Evolutionary conservation across 1,140 invertebrate species (phyloP).

Genomic region (Bombus superbus): DNA sequence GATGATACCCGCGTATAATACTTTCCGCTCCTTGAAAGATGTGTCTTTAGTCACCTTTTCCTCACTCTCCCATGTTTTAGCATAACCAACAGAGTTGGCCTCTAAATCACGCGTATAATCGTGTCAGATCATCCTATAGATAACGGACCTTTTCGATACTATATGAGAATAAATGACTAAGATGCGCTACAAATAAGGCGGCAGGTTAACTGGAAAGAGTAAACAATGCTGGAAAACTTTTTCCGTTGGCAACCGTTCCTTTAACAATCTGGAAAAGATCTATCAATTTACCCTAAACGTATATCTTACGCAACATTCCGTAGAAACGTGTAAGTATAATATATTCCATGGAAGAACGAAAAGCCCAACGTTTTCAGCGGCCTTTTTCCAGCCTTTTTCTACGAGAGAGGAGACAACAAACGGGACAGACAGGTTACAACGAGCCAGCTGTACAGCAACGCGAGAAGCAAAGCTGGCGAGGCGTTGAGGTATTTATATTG

Average conservation of each 20-base stretch:
- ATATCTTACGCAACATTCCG: no score
- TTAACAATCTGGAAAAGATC: no score
- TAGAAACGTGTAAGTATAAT: background rate
- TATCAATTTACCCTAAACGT: no score
- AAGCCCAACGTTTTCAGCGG: background rate
- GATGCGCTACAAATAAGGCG: no score
- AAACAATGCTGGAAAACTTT: no score
- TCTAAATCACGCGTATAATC: background rate
- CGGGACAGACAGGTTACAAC: constrained; percentile 74
- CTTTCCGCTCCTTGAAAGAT: constrained; percentile 18
- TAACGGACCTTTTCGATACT: no score
- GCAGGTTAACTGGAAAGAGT: no score
- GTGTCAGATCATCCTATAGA: no score
- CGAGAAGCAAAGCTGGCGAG: constrained; percentile 70
- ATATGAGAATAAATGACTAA: no score
- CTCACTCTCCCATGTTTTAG: background rate
- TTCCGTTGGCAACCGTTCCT: no score
- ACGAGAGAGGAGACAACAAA: constrained; percentile 68
- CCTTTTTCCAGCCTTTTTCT: background rate
- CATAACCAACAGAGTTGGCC: no score
- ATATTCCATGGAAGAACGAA: background rate
- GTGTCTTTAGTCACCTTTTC: background rate
- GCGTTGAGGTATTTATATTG: constrained; percentile 83
- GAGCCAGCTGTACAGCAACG: constrained; percentile 58
- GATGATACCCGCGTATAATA: constrained; percentile 54